Conservation (phyloP, 2,888 invertebrate species). For the Drosophila algonquin region DNA sequence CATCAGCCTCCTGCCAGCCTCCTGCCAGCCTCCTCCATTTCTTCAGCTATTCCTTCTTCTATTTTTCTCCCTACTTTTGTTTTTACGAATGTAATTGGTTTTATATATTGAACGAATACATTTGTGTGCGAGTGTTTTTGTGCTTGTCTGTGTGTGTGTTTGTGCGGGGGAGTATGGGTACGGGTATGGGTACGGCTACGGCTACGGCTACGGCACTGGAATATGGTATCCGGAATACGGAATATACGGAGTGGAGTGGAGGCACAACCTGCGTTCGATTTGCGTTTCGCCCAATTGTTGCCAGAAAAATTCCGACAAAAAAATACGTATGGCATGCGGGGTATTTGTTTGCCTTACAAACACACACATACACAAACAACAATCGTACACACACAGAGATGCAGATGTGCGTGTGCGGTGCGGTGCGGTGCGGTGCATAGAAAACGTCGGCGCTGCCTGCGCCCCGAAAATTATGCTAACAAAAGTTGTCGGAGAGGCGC, state of each 20-base stretch:
- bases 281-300: slow-evolving; percentile 62
- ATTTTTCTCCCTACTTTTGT: slow-evolving; percentile 38
- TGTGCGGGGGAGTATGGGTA: slow-evolving; percentile 27
- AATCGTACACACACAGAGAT: slow-evolving; percentile 4
- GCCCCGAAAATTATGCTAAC: slow-evolving; percentile 73
- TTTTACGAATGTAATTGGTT: slow-evolving; percentile 66
- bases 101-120: slow-evolving; percentile 39
- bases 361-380: slow-evolving; percentile 3
- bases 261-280: slow-evolving; percentile 66
- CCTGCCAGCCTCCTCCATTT: not conserved
- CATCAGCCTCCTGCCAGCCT: not conserved
- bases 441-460: slow-evolving; percentile 29
- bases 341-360: slow-evolving; percentile 51
- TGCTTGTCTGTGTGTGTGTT: slow-evolving; percentile 7
- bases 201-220: not conserved
- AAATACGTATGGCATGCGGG: slow-evolving; percentile 6
- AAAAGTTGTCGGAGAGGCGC: slow-evolving; percentile 61
- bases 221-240: not conserved
- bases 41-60: not conserved
- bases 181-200: no score
- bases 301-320: slow-evolving; percentile 27
- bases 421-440: not conserved
- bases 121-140: not conserved
- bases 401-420: not conserved
- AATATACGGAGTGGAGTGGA: slow-evolving; percentile 13